Evolutionary conservation across 2,113 vertebrate genomes (phyloP).

Genomic region (Macaca nemestrina): DNA sequence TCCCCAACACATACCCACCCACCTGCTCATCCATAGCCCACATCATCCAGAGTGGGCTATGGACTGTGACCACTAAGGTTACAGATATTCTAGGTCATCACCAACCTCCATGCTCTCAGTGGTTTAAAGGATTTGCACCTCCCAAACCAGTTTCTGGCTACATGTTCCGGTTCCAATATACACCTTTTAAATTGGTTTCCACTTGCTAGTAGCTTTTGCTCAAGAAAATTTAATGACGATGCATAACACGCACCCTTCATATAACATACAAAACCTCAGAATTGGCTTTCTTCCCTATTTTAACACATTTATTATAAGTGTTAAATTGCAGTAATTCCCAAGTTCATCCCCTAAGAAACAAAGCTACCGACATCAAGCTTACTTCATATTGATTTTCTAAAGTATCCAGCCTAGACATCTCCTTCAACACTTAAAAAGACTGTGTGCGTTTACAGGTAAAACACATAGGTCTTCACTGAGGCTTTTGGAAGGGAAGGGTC

Average conservation of each 20-base stretch:
- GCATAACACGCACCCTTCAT: background rate
- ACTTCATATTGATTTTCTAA: background rate
- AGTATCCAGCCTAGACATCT: background rate
- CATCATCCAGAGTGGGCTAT: background rate
- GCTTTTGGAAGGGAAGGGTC: background rate
- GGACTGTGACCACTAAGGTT: background rate
- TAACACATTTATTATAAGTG: conserved; percentile 32
- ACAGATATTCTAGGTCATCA: background rate
- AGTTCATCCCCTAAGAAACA: conserved; percentile 3
- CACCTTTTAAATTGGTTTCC: conserved; percentile 16
- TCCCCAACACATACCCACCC: background rate
- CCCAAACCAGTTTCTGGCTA: background rate
- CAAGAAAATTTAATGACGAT: conserved; percentile 42
- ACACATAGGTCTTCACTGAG: background rate
- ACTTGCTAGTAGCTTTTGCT: conserved; percentile 39
- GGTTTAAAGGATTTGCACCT: background rate
- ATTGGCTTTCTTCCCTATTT: conserved; percentile 35
- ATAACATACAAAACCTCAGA: conserved; percentile 32
- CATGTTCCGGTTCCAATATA: background rate
- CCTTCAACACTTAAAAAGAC: background rate
- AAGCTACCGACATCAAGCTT: background rate
- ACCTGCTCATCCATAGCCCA: too few species aligned
- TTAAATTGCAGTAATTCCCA: conserved; percentile 41
- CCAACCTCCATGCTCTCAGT: background rate
- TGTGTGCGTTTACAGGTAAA: background rate